A percentile compares a stretch with the other conserved stretches of the same genome.
phyloP scores from a whole-genome alignment of 2,888 invertebrate species.

The Hermaeophaga mercurialis region DNA sequence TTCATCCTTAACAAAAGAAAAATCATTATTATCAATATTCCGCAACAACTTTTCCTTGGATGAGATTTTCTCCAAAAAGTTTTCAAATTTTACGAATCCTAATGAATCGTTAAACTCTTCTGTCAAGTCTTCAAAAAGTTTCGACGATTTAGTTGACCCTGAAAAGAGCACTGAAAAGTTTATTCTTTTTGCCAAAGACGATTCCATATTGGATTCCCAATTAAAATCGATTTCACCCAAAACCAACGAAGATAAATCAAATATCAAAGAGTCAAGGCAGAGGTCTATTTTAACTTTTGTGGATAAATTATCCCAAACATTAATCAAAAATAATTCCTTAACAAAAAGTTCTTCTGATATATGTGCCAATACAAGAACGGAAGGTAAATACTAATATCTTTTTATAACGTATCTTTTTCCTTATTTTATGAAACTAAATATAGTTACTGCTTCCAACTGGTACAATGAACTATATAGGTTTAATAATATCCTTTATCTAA shows the following conservation, averaged over 20 bases:
- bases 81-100: background rate
- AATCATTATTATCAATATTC: conserved; percentile 1
- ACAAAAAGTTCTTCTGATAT: conserved; percentile 12
- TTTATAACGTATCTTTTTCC: no score
- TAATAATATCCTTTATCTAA: no score
- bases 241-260: conserved; percentile 20
- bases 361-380: background rate
- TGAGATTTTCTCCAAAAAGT: conserved; percentile 4
- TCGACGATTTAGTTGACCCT: conserved; percentile 10
- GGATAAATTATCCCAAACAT: conserved; percentile 18
- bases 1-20: conserved; percentile 6
- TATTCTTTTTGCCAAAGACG: background rate
- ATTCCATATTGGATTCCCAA: background rate
- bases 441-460: no score
- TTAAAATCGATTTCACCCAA: conserved; percentile 7
- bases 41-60: conserved; percentile 1
- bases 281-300: conserved; percentile 32
- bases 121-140: conserved; percentile 11
- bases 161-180: conserved; percentile 4
- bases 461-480: no score
- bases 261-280: conserved; percentile 20
- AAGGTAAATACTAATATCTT: conserved; percentile 10
- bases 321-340: conserved; percentile 3
- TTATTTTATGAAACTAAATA: no score
- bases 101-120: conserved; percentile 5